Evolutionary conservation across 2,888 invertebrate species (phyloP).

Genomic region (Dusona sp.): DNA sequence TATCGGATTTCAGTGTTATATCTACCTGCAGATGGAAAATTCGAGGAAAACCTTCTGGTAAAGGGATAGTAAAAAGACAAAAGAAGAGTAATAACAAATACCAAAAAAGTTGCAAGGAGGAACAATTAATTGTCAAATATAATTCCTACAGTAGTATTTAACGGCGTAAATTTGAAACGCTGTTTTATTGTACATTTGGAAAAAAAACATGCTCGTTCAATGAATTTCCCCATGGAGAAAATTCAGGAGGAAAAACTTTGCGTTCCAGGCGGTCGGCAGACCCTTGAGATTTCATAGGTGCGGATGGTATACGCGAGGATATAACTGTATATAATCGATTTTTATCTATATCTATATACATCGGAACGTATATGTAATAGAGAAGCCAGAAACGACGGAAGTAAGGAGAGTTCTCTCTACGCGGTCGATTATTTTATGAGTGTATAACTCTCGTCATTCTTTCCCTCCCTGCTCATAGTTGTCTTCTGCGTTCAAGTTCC

Average conservation of each 20-base stretch:
- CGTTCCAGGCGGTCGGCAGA: slow-evolving; percentile 33
- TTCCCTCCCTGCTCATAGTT: slow-evolving; percentile 14
- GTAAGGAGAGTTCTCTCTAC: slow-evolving; percentile 44
- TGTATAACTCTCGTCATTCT: slow-evolving; percentile 55
- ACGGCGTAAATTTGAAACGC: background rate
- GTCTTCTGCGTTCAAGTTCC: slow-evolving; percentile 29
- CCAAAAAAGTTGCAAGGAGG: background rate
- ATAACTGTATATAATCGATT: slow-evolving; percentile 10
- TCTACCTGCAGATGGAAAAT: slow-evolving; percentile 17
- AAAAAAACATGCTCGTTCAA: slow-evolving; percentile 7
- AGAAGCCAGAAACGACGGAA: slow-evolving; percentile 51
- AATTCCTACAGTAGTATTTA: background rate
- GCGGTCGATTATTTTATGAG: slow-evolving; percentile 66
- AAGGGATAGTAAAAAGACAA: background rate
- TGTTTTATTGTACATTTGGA: background rate
- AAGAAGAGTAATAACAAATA: background rate
- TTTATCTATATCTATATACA: slow-evolving; percentile 6
- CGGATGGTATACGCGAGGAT: background rate
- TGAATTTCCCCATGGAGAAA: slow-evolving; percentile 47
- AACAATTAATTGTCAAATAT: background rate
- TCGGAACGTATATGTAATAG: slow-evolving; percentile 19
- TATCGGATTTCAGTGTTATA: slow-evolving; percentile 47
- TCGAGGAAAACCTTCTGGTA: background rate
- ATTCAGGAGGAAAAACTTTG: slow-evolving; percentile 23
- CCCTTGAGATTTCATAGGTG: slow-evolving; percentile 11